Base-by-base conservation (phyloP, 2,113 vertebrate species). In the Anguilla rostrata region DNA sequence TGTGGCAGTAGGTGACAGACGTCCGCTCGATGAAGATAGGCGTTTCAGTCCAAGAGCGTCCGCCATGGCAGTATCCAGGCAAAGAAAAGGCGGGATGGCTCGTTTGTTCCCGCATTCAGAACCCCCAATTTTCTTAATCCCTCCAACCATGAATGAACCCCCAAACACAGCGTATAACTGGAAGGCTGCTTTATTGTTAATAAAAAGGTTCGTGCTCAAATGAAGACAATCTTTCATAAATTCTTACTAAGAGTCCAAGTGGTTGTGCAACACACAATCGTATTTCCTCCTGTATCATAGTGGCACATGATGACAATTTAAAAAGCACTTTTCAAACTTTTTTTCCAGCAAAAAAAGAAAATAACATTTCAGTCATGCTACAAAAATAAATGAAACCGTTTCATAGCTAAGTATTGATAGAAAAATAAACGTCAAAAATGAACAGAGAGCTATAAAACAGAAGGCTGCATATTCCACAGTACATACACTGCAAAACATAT, bases 131-230 rank as follows among this genome's bases (percentile, higher is more conserved):
- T 34, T 7, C n/a, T 75, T 75, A 8, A 75, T 34, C 71, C 71
- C 71, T 75, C 60, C 18, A 75, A 75, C 71, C 71, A 22, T 34
- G 93, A 92, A 93, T 94, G 15, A 89, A 94, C 92, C 93, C 86
- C 88, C 60, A 66, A 91, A 92, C 80, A 90, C 90, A 88, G 92
- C 86, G 86, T 88, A 88, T 95, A 95, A 95, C 94, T 95, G 95
- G 95, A 96, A 95, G 95, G 95, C 95, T 96, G 95, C 94, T 96
- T 96, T 96, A 96, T 96, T 96, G 94, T 95, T 96, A 95, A 95
- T 94, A 95, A 96, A 95, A 95, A 96, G 94, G 91, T 96, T 96
- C 95, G 94, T 96, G 95, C 95, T 96, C 94, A 96, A 96, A 96
- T 95, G 92, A 95, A 96, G 93, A 95, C 94, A 96, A 94, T 96